These are phyloP conservation scores for Trachythela sp. DNA, from an alignment of 64 coral and sea anemone genomes.

Conservation along the genomic window DNA sequence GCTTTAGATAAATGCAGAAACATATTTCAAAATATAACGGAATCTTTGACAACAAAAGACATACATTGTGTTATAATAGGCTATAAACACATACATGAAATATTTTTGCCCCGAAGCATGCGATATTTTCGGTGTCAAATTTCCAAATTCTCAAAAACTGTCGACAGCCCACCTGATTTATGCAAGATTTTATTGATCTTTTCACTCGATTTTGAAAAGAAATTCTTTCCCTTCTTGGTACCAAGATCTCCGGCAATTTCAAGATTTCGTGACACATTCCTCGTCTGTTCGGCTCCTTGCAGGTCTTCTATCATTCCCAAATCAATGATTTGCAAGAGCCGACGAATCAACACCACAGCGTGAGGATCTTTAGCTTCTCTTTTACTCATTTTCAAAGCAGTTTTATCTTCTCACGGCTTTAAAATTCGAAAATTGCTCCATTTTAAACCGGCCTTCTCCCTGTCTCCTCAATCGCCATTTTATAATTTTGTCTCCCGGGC, in stretches of 20 bases:
- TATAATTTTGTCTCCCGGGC: background rate
- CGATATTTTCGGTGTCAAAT: background rate
- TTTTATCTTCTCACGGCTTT: background rate
- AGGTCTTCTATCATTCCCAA: background rate
- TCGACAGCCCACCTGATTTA: background rate
- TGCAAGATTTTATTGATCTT: slow-evolving; percentile 18
- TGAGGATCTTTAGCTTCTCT: slow-evolving; percentile 1
- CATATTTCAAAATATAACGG: background rate
- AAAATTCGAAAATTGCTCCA: background rate
- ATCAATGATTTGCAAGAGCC: background rate
- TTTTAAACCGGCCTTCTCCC: background rate
- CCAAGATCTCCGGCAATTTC: background rate
- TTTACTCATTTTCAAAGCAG: background rate
- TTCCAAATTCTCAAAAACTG: background rate
- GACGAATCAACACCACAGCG: slow-evolving; percentile 1
- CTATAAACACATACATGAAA: background rate
- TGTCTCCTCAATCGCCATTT: background rate
- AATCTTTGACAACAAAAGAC: background rate
- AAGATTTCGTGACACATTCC: background rate
- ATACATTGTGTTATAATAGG: background rate
- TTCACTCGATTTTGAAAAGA: background rate
- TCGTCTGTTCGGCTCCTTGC: background rate
- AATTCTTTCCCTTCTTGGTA: background rate
- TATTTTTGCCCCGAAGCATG: background rate
- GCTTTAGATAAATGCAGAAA: background rate